Evolutionary conservation across 2,797 vertebrate genomes (phyloP).

Genomic region (Amazona finschi): DNA sequence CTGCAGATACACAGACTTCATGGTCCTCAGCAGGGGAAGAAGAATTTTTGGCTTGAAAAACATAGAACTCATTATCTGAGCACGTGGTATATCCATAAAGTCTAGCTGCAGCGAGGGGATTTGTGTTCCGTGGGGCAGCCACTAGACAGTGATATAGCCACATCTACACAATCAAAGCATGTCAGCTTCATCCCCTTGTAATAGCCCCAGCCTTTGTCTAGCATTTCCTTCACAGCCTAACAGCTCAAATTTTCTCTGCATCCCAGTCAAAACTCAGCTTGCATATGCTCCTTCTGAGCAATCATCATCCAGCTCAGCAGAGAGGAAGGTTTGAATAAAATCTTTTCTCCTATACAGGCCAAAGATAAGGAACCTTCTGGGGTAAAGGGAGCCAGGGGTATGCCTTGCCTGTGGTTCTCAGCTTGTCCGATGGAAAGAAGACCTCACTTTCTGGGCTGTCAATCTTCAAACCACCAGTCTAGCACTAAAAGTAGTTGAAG

Average conservation of each 20-base stretch:
- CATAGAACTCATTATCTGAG: background rate
- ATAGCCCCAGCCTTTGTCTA: background rate
- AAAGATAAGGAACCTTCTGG: background rate
- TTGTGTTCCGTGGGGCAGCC: conserved; percentile 43
- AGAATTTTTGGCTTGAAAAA: conserved; percentile 32
- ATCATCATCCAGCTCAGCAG: background rate
- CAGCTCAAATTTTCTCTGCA: background rate
- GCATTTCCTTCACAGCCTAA: background rate
- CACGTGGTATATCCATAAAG: conserved; percentile 29
- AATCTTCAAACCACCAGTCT: background rate
- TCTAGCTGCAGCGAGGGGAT: background rate
- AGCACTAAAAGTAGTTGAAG: background rate
- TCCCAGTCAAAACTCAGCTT: background rate
- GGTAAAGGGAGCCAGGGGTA: background rate
- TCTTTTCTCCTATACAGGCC: background rate
- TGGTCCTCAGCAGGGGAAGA: conserved; percentile 30
- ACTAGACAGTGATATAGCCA: conserved; percentile 64
- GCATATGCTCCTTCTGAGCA: background rate
- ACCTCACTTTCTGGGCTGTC: background rate
- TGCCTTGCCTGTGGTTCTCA: background rate
- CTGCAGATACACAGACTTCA: conserved; percentile 9
- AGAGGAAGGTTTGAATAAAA: background rate
- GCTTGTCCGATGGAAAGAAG: background rate
- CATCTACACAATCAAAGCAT: background rate
- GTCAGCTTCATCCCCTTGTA: background rate